Conservation (phyloP, 2,888 invertebrate species). For the Acrocera orbiculus region DNA sequence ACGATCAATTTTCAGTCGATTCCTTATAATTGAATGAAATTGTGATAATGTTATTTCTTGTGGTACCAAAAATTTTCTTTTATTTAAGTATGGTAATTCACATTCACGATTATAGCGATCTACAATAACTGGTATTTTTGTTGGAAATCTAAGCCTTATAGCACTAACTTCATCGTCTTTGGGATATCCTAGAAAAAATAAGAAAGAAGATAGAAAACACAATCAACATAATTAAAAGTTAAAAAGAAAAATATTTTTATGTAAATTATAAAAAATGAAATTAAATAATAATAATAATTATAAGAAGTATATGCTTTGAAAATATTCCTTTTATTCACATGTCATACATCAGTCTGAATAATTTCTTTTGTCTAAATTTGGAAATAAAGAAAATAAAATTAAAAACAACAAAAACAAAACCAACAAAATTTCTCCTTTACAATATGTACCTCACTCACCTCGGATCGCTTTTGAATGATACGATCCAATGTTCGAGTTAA, state of each 20-base stretch:
- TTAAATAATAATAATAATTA: no score
- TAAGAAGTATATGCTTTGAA: no score
- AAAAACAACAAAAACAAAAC: no score
- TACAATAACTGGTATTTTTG: slow-evolving; percentile 69
- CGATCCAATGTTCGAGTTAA: no score
- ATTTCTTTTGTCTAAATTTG: no score
- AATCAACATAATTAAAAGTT: background rate
- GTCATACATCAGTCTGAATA: no score
- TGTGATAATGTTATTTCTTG: slow-evolving; percentile 81
- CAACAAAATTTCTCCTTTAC: no score
- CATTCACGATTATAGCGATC: slow-evolving; percentile 66
- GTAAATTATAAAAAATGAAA: background rate
- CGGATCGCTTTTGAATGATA: no score
- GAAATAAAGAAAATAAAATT: no score
- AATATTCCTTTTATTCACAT: no score
- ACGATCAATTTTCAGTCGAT: slow-evolving; percentile 34
- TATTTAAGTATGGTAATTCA: slow-evolving; percentile 57
- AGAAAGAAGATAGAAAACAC: background rate
- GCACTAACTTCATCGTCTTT: slow-evolving; percentile 56
- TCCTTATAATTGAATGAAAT: slow-evolving; percentile 59
- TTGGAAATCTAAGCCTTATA: slow-evolving; percentile 60
- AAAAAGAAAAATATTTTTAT: background rate
- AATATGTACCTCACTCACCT: no score
- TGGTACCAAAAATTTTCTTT: slow-evolving; percentile 74
- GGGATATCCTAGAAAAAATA: slow-evolving; percentile 1